These are phyloP conservation scores for Holcopasites calliopsidis DNA, from an alignment of 1,140 invertebrate genomes.

Conservation along the genomic window DNA sequence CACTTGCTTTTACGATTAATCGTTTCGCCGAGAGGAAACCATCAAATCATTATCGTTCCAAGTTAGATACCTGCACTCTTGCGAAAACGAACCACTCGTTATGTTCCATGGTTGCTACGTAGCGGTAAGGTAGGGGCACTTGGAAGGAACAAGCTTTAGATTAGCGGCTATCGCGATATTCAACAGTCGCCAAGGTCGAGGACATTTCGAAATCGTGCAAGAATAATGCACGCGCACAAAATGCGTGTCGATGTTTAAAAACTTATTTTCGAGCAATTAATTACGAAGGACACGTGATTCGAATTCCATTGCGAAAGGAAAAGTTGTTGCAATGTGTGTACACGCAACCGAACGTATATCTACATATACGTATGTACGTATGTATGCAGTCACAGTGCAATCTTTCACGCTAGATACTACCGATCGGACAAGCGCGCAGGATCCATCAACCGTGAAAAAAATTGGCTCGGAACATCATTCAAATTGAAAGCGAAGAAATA, in stretches of 20 bases:
- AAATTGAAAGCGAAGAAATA: no score
- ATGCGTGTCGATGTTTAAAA: background rate
- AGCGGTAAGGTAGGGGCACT: background rate
- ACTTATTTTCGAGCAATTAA: background rate
- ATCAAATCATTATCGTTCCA: no score
- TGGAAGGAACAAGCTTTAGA: background rate
- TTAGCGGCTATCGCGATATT: background rate
- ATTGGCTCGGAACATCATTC: slow-evolving; percentile 9
- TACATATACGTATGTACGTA: no score
- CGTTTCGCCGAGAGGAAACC: slow-evolving; percentile 21
- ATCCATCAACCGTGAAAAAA: background rate
- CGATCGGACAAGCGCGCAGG: no score
- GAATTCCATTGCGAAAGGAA: slow-evolving; percentile 26
- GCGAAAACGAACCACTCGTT: background rate
- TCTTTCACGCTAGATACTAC: background rate
- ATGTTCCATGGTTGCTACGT: background rate
- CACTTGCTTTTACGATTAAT: slow-evolving; percentile 5
- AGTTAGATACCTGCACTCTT: no score
- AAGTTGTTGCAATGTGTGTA: background rate
- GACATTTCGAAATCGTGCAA: slow-evolving; percentile 7
- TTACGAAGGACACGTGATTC: background rate
- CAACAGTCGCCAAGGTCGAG: slow-evolving; percentile 1
- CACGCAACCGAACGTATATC: no score
- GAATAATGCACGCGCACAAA: background rate
- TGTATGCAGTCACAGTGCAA: background rate